Conservation (phyloP, 2,888 invertebrate species). For the Philereme transversata region DNA sequence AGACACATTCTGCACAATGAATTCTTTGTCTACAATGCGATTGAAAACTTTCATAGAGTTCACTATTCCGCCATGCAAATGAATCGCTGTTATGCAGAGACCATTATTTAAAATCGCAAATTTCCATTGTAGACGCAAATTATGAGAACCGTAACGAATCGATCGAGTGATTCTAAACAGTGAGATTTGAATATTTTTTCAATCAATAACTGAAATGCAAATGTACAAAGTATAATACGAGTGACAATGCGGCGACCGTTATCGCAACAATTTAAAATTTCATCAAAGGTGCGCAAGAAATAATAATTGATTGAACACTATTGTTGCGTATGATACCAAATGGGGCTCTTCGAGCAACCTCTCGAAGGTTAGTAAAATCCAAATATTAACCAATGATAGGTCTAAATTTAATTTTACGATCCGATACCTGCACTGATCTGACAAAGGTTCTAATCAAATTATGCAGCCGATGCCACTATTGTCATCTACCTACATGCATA, state of each 20-base stretch:
- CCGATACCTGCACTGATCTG: slow-evolving; percentile 76
- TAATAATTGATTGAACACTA: slow-evolving; percentile 79
- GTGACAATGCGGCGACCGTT: slow-evolving; percentile 79
- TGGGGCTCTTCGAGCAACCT: slow-evolving; percentile 54
- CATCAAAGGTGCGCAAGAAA: slow-evolving; percentile 80
- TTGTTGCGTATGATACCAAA: slow-evolving; percentile 74
- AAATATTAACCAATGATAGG: slow-evolving; percentile 82
- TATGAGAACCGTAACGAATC: slow-evolving; percentile 78
- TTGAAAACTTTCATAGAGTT: slow-evolving; percentile 53
- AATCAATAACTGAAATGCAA: slow-evolving; percentile 84
- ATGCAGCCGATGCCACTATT: slow-evolving; percentile 80
- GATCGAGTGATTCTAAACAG: slow-evolving; percentile 71
- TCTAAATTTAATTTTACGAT: slow-evolving; percentile 83
- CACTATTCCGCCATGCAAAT: slow-evolving; percentile 48
- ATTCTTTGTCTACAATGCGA: slow-evolving; percentile 57
- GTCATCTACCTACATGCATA: slow-evolving; percentile 76
- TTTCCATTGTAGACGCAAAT: slow-evolving; percentile 58
- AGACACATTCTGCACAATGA: slow-evolving; percentile 55
- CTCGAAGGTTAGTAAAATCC: slow-evolving; percentile 74
- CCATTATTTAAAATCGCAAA: slow-evolving; percentile 65
- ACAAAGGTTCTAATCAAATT: slow-evolving; percentile 83
- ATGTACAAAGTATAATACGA: slow-evolving; percentile 61
- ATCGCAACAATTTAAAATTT: slow-evolving; percentile 77
- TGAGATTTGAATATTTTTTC: slow-evolving; percentile 80
- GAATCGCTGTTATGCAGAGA: slow-evolving; percentile 49